phyloP scores from a whole-genome alignment of 2,797 vertebrate genomes.

The Australoheros facetus region DNA sequence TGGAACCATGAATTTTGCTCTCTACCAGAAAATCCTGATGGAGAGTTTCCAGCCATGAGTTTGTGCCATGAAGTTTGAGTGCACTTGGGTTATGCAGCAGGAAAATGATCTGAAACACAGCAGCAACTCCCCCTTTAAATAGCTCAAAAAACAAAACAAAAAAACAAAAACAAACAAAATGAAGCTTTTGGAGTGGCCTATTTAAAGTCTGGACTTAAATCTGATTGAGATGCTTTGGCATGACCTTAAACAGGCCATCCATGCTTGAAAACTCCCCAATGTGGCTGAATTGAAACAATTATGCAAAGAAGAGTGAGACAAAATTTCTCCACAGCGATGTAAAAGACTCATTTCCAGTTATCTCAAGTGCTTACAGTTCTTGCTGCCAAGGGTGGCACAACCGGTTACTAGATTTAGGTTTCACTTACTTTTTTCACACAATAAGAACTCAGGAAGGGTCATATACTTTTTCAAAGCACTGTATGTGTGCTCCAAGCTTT shows the following conservation, averaged over 20 bases:
- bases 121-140: no score
- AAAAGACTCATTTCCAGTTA: neutral
- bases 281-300: no score
- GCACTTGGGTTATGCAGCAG: no score
- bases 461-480: neutral
- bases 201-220: neutral
- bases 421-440: no score
- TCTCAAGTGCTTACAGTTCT: neutral
- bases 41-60: no score
- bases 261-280: no score
- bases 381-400: accelerated
- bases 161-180: neutral
- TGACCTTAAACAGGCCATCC: neutral
- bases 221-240: neutral
- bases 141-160: no score
- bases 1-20: no score
- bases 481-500: accelerated
- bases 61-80: no score
- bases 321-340: neutral
- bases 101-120: no score
- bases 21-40: no score
- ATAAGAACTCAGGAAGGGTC: neutral
- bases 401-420: neutral
- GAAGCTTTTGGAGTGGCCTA: neutral
- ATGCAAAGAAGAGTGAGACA: neutral